These are phyloP conservation scores for Drosophila suboccidentalis DNA, from an alignment of 2,888 invertebrate genomes.

Conservation along the genomic window DNA sequence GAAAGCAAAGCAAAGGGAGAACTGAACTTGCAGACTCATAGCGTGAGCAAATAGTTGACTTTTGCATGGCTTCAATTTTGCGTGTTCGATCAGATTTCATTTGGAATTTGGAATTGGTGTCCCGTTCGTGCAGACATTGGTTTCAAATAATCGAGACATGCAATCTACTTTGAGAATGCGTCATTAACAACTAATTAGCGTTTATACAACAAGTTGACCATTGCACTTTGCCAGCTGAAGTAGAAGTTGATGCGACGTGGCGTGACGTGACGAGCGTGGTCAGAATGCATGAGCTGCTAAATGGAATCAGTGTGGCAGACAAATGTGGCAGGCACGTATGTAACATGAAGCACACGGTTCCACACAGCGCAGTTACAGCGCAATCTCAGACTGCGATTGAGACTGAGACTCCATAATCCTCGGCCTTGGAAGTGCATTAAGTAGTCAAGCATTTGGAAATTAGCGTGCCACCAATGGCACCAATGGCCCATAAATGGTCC, in stretches of 20 bases:
- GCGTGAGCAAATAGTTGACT: slow-evolving; percentile 43
- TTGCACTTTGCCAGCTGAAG: slow-evolving; percentile 5
- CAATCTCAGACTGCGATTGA: slow-evolving; percentile 19
- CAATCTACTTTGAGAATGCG: slow-evolving; percentile 66
- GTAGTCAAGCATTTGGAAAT: slow-evolving; percentile 63
- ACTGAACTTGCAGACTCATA: slow-evolving; percentile 33
- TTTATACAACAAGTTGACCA: slow-evolving; percentile 41
- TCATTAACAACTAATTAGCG: slow-evolving; percentile 75
- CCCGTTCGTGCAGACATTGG: slow-evolving; percentile 23
- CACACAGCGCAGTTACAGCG: background rate
- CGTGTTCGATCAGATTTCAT: slow-evolving; percentile 59
- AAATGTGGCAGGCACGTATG: slow-evolving; percentile 9
- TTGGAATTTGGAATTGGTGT: slow-evolving; percentile 17
- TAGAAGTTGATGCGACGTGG: slow-evolving; percentile 23
- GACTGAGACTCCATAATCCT: slow-evolving; percentile 55
- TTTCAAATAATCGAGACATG: slow-evolving; percentile 59
- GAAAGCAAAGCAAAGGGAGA: background rate
- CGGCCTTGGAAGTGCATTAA: slow-evolving; percentile 44
- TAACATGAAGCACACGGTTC: slow-evolving; percentile 2
- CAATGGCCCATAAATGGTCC: slow-evolving; percentile 54
- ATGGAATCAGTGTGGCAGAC: slow-evolving; percentile 20
- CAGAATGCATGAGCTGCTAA: slow-evolving; percentile 30
- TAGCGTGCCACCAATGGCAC: slow-evolving; percentile 69
- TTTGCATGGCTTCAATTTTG: slow-evolving; percentile 69
- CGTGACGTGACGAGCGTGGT: slow-evolving; percentile 16